Evolutionary conservation across 2,113 vertebrate genomes (phyloP).

Genomic region (Vulpes lagopus): DNA sequence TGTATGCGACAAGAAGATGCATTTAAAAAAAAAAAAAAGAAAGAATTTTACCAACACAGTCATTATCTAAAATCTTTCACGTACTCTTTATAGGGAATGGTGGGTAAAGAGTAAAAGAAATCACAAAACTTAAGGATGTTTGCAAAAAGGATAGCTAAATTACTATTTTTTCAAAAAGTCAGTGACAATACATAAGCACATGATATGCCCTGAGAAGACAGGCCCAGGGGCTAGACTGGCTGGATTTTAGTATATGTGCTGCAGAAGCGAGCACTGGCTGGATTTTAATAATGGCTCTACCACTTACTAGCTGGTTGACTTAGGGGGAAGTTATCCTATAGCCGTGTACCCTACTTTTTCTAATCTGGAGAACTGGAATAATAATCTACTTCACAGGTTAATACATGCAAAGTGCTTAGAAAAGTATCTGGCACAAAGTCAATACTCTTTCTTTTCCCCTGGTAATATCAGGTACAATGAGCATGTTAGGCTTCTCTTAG

Average conservation of each 20-base stretch:
- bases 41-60: slow-evolving; percentile 14
- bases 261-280: too few species aligned
- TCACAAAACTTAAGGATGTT: slow-evolving; percentile 43
- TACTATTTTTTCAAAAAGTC: neutral
- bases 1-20: too few species aligned
- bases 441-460: neutral
- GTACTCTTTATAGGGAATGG: neutral
- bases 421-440: slow-evolving; percentile 3
- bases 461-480: neutral
- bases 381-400: neutral
- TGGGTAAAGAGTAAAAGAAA: neutral
- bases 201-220: neutral
- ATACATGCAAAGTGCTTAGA: neutral
- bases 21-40: too few species aligned
- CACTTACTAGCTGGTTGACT: neutral
- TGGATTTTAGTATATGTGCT: neutral
- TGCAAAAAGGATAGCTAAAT: slow-evolving; percentile 48
- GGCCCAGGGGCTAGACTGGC: neutral
- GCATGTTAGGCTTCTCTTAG: neutral
- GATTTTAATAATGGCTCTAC: neutral
- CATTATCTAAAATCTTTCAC: neutral
- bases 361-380: slow-evolving; percentile 22
- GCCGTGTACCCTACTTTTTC: neutral
- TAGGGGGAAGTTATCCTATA: neutral
- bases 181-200: neutral